These are phyloP conservation scores for Parauchenoglanis punctatus DNA, from an alignment of 2,797 vertebrate genomes.

Conservation along the genomic window DNA sequence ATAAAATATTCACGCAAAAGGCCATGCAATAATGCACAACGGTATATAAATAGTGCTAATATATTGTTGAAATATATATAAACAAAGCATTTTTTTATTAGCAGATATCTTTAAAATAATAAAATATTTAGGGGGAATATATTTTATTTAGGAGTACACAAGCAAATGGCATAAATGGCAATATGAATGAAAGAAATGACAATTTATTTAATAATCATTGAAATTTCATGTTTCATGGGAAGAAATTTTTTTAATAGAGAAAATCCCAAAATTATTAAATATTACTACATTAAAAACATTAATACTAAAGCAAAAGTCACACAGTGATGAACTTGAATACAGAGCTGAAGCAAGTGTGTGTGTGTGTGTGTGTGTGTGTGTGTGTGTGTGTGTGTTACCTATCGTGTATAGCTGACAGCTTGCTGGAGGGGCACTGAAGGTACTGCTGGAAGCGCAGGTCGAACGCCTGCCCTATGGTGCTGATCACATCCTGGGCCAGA, in stretches of 20 bases:
- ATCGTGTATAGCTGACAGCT: conserved; percentile 85
- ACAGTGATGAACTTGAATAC: neutral
- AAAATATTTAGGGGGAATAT: neutral
- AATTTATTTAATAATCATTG: neutral
- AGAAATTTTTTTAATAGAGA: neutral
- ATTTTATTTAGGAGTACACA: no score
- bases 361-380: neutral
- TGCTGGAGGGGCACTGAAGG: conserved; percentile 88
- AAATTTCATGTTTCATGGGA: neutral
- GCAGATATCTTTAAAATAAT: neutral
- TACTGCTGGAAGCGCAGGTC: conserved; percentile 98
- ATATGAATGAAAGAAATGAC: neutral
- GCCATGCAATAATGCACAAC: neutral
- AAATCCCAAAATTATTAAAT: neutral
- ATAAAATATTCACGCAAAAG: neutral
- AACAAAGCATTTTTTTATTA: neutral
- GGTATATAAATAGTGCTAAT: neutral
- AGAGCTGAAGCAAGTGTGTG: neutral
- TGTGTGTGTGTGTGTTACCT: conserved; percentile 74
- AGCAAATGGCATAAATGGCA: neutral
- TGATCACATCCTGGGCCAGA: conserved; percentile 94
- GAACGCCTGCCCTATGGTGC: conserved; percentile 96
- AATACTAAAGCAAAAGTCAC: neutral
- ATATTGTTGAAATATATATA: neutral
- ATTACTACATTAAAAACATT: neutral